Evolutionary conservation across 2,113 vertebrate species (phyloP).

Genomic region (Chelonoidis abingdonii): DNA sequence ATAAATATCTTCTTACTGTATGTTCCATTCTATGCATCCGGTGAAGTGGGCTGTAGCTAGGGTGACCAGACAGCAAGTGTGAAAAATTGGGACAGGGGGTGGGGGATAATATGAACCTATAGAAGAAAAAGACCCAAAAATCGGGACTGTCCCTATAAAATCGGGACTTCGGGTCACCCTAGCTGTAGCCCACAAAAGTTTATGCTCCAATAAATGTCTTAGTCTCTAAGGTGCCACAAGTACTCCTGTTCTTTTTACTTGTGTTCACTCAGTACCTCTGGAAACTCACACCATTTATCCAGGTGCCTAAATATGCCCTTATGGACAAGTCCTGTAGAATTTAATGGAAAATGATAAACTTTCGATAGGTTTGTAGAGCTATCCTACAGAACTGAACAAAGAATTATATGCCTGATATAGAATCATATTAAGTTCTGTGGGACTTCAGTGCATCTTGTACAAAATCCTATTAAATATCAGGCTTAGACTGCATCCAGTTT

Average conservation of each 20-base stretch:
- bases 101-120: no score
- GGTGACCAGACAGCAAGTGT: no score
- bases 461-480: background rate
- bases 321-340: background rate
- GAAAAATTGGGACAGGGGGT: no score
- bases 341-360: background rate
- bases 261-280: background rate
- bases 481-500: background rate
- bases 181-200: no score
- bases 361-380: background rate
- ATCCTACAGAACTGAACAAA: background rate
- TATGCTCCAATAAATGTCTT: no score
- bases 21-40: no score
- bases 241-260: background rate
- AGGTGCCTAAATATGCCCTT: rapidly evolving
- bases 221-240: no score
- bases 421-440: background rate
- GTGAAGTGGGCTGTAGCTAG: no score
- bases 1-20: no score
- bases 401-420: background rate
- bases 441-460: background rate
- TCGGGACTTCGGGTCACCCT: no score
- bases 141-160: no score
- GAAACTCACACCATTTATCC: background rate
- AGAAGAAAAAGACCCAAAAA: no score